Evolutionary conservation across 2,113 vertebrate species (phyloP).

Genomic region (Halichoeres trimaculatus): DNA sequence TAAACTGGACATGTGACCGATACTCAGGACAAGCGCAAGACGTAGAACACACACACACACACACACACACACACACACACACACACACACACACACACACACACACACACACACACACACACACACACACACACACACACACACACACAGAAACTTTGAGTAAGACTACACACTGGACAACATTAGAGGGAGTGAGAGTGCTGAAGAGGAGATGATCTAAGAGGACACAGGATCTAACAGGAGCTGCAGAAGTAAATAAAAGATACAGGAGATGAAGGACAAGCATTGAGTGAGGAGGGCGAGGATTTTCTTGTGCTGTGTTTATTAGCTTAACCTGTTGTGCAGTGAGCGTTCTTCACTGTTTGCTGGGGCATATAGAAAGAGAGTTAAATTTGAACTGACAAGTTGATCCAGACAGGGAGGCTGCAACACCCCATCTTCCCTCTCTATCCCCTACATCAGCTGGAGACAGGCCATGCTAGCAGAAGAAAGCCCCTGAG

Average conservation of each 20-base stretch:
- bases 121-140: background rate
- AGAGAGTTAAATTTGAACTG: constrained; percentile 62
- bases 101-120: too few relatives aligned
- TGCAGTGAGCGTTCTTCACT: constrained; percentile 19
- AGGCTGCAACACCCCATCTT: constrained; percentile 25
- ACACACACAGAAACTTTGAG: background rate
- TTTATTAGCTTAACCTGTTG: constrained; percentile 33
- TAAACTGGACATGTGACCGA: constrained; percentile 59
- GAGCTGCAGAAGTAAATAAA: background rate
- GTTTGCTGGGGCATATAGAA: constrained; percentile 34
- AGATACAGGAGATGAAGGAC: background rate
- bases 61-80: too few relatives aligned
- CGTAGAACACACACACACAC: background rate
- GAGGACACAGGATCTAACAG: background rate
- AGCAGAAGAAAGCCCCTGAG: background rate
- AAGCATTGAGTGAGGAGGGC: constrained; percentile 6
- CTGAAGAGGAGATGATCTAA: background rate
- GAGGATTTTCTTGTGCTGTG: constrained; percentile 21
- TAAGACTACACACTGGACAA: background rate
- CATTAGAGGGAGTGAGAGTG: background rate
- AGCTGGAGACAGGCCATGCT: background rate
- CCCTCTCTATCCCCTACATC: background rate
- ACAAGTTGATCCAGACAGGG: constrained; percentile 44
- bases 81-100: too few relatives aligned
- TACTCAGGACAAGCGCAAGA: constrained; percentile 48